Conservation (phyloP, 2,888 invertebrate species). For the Synergus itoensis region DNA sequence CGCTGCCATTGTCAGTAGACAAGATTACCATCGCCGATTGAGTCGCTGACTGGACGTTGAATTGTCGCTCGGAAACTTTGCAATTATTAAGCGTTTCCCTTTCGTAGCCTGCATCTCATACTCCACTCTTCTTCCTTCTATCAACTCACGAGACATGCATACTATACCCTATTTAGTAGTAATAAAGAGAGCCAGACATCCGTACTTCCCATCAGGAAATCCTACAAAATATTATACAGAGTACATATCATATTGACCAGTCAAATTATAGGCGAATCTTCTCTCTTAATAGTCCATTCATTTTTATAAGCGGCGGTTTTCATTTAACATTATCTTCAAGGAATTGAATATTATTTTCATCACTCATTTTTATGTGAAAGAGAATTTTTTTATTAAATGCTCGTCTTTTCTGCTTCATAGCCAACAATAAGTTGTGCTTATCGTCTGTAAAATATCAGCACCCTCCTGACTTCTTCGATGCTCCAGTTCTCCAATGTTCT, state of each 20-base stretch:
- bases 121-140: not conserved
- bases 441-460: conserved; percentile 33
- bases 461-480: conserved; percentile 22
- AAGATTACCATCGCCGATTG: conserved; percentile 51
- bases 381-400: conserved; percentile 6
- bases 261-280: no score
- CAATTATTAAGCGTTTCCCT: conserved; percentile 41
- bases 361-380: not conserved
- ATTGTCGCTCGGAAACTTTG: conserved; percentile 29
- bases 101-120: conserved; percentile 32
- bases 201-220: not conserved
- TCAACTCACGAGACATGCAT: conserved; percentile 3
- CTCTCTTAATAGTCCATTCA: not conserved
- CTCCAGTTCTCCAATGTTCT: conserved; percentile 29
- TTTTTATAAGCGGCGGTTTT: not conserved
- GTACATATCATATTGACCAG: not conserved
- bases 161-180: not conserved
- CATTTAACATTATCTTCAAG: not conserved
- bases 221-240: not conserved
- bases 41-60: conserved; percentile 43
- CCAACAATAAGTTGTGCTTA: conserved; percentile 30
- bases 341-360: not conserved
- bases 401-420: conserved; percentile 20
- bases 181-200: not conserved
- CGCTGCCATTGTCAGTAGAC: conserved; percentile 53